A percentile compares a stretch with the other conserved stretches of the same genome.
Evolutionary conservation across 2,888 invertebrate species (phyloP).

Genomic region (Ferdinandea cuprea): DNA sequence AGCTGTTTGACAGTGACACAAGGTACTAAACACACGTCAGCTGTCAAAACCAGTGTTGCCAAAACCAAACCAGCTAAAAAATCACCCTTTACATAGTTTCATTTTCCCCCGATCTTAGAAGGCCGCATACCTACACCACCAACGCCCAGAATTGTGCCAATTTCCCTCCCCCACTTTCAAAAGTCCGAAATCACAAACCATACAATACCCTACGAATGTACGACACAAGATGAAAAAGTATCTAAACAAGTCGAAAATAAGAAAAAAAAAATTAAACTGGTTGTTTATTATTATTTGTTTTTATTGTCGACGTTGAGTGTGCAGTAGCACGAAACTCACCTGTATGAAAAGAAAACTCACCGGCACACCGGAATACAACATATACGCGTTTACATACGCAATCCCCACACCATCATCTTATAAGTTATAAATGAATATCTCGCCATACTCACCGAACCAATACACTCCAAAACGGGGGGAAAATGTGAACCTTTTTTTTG

Average conservation of each 20-base stretch:
- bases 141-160: not conserved
- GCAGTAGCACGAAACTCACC: constrained; percentile 67
- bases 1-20: too few species aligned
- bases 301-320: constrained; percentile 51
- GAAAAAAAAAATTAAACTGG: constrained; percentile 71
- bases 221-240: constrained; percentile 45
- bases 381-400: constrained; percentile 59
- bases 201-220: constrained; percentile 42
- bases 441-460: constrained; percentile 1
- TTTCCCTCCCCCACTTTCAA: not conserved
- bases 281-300: constrained; percentile 69
- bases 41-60: too few species aligned
- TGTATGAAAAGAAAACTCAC: constrained; percentile 73
- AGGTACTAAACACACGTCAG: too few species aligned
- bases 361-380: constrained; percentile 64
- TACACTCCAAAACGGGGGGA: constrained; percentile 1
- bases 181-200: constrained; percentile 1
- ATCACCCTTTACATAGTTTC: too few species aligned
- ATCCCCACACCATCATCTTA: constrained; percentile 40
- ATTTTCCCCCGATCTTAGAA: too few species aligned
- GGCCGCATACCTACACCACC: too few species aligned
- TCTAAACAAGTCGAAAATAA: constrained; percentile 67
- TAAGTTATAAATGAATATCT: too few species aligned
- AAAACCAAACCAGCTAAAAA: too few species aligned
- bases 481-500: constrained; percentile 43